Base-by-base conservation (phyloP, 2,888 invertebrate genomes). In the Rhogogaster chlorosoma region DNA sequence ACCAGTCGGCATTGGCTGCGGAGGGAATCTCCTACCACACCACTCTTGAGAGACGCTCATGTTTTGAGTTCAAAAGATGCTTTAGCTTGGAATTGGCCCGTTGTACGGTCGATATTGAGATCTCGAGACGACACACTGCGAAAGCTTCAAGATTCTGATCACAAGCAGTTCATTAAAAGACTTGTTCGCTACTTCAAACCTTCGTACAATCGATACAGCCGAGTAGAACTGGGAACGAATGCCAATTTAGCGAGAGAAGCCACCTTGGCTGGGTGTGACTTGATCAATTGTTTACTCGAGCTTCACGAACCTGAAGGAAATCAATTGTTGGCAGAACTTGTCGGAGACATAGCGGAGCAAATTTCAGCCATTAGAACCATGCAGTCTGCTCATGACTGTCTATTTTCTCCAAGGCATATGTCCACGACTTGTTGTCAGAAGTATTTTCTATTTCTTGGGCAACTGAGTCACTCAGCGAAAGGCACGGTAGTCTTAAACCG, bases 401-500 rank as follows among this genome's bases (percentile, higher is more conserved):
- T 98, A 29, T 97, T 98, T 90, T 98, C 98, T 93, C 98, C 98
- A 0, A 96, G 97, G 88, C 97, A 97, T 92, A 96, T 98, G 95
- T 95, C 96, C 89, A 97, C 96, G 90, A 98, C 98, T 0, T 97
- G 98, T 94, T 98, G 98, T 92, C 98, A 98, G 93, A 97, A 97
- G 94, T 99, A 99, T 94, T 99, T 99, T 94, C 95, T 99, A 71
- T 97, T 98, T 92, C 96, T 99, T 87, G 99, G 99, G 0, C 96
- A 98, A 88, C 95, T 99, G 90, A 97, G 97, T 89, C 96, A 97
- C 87, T 95, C 95, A 9, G 95, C 95, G 83, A 94, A 95, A 73
- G 97, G 97, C 1, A 94, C 96, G 67, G 95, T 94, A 88, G 95
- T 97, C 83, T 95, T 99, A 77, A 97, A 97, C 87, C 96, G 90